These are phyloP conservation scores for Pemphigus obesinymphae DNA, from an alignment of 1,140 invertebrate species.

Conservation along the genomic window DNA sequence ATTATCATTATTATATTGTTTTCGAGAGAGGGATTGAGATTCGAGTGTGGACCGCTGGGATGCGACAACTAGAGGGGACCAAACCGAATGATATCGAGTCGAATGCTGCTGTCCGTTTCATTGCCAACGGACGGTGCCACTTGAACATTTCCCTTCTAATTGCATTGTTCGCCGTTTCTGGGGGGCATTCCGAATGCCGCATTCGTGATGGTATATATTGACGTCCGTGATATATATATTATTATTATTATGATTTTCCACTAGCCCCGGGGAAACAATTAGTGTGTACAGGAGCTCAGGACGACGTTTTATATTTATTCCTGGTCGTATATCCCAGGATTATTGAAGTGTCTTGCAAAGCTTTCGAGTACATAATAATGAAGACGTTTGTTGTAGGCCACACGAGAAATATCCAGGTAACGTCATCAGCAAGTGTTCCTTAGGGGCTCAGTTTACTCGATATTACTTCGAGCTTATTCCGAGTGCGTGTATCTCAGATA, in stretches of 20 bases:
- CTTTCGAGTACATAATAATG: neutral
- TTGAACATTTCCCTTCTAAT: slow-evolving; percentile 26
- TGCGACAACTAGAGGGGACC: too few species aligned
- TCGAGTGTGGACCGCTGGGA: neutral
- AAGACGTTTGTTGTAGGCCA: neutral
- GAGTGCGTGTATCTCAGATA: neutral
- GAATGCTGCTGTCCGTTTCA: slow-evolving; percentile 29
- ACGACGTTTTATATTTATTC: too few species aligned
- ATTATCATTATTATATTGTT: neutral
- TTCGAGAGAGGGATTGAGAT: neutral
- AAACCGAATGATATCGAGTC: slow-evolving; percentile 10
- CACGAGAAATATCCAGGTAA: neutral
- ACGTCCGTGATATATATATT: neutral
- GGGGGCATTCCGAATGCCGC: too few species aligned
- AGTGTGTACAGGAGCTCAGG: neutral
- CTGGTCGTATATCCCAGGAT: too few species aligned
- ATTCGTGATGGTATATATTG: neutral
- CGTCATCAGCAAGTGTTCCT: neutral
- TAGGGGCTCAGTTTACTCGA: neutral
- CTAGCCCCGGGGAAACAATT: slow-evolving; percentile 25
- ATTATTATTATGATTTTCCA: too few species aligned
- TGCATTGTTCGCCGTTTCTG: slow-evolving; percentile 30
- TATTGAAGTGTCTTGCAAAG: neutral
- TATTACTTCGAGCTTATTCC: neutral
- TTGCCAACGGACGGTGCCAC: slow-evolving; percentile 12